Conservation (phyloP, 2,888 invertebrate species). For the Lasius platythorax region DNA sequence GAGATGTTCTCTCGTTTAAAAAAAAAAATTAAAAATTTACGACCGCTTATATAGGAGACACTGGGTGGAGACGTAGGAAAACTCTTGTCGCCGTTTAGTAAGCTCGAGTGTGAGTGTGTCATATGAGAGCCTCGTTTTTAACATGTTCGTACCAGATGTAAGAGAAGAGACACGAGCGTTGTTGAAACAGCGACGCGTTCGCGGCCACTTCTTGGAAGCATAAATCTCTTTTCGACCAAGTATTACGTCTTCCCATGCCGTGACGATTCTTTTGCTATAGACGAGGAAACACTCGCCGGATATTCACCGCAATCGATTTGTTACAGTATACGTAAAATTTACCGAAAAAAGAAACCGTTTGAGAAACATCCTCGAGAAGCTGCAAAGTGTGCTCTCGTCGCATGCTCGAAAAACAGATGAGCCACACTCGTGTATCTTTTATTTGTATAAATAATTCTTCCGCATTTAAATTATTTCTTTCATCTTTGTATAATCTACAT, state of each 20-base stretch:
- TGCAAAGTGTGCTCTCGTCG: neutral
- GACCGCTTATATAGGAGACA: neutral
- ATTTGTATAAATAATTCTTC: neutral
- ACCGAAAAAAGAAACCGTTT: neutral
- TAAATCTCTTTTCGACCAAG: conserved; percentile 56
- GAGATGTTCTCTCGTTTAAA: neutral
- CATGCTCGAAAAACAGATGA: neutral
- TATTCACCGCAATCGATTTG: neutral
- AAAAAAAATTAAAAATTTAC: neutral
- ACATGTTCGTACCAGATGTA: conserved; percentile 56
- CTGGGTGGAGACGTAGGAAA: neutral
- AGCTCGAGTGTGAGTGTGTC: conserved; percentile 9
- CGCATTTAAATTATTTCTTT: neutral
- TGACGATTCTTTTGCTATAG: conserved; percentile 10
- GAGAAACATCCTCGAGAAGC: neutral
- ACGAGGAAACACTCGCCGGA: conserved; percentile 3
- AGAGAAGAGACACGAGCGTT: conserved; percentile 32
- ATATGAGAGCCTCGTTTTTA: conserved; percentile 10
- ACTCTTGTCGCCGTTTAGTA: conserved; percentile 29
- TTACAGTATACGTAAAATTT: neutral
- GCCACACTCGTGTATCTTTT: neutral
- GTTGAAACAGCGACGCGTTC: neutral
- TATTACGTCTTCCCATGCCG: conserved; percentile 19
- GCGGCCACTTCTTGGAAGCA: conserved; percentile 50
- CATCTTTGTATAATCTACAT: neutral